Base-by-base conservation (phyloP, 2,888 invertebrate genomes). In the Torymus texanus region DNA sequence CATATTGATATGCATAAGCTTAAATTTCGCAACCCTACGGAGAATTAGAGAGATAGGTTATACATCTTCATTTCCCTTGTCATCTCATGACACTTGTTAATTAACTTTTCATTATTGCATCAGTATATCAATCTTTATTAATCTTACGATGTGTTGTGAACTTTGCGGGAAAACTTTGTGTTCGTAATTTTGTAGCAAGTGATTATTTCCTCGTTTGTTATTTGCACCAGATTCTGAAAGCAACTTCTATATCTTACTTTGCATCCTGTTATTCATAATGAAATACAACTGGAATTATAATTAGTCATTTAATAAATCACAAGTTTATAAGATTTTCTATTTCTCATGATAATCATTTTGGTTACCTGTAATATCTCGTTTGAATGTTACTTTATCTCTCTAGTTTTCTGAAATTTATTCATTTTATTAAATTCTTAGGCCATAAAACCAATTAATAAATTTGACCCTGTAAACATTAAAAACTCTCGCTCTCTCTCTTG, bases 91-190 rank as follows among this genome's bases (percentile, higher is more conserved):
- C 73, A 77, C 62, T 76, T 24, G 53, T 56, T 65, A 56, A 74
- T 78, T 75, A 77, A 63, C 66, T 74, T 81, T 75, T 86, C 83
- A 87, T 87, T 86, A 86, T 86, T 85, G 85, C 84, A 84, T 85
- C 78, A 82, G 83, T 84, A 84, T 85, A 87, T 87, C 86, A 86
- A 87, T 87, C 86, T 86, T 87, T 86, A 86, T 87, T 87, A 87
- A 85, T 85, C 83, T 84, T 85, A 83, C 16, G 16, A 24, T 62
- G 24, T 24, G 18, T 56, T 63, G 21, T 53, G 61, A 70, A 75
- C 70, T 87, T 83, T 83, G 83, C 84, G 79, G 24, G 51, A 12
- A 73, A 76, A 75, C 56, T 73, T 80, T 13, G 16, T 24, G 56
- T 51, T 58, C 16, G 24, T 55, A 65, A 73, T 62, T 66, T 68